Evolutionary conservation across 2,797 vertebrate species (phyloP), one percentile per base, ranked within the genome.

Genomic region (Sphaeramia orbicularis): DNA sequence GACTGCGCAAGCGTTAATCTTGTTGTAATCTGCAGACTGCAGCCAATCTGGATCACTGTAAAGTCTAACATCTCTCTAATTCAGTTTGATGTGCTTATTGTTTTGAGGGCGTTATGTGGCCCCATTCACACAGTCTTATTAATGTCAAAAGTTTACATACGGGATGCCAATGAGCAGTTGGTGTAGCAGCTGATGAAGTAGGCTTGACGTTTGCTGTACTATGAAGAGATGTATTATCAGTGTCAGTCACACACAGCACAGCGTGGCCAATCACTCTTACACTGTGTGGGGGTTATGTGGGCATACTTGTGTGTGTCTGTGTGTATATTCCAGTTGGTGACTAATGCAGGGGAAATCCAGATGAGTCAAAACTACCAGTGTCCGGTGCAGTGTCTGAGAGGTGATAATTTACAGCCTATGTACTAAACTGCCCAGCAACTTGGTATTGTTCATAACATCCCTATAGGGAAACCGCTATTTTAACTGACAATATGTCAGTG

Each of bases 281-380:
- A 49, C 74, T 40, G 74, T 21, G 58, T 32, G 71, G 76, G 76
- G 76, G 83, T 60, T 86, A 86, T 89, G 85, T 51, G 64, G 70
- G 59, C 84, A 89, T 90, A 82, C 83, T 89, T 92, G 83, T 82
- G 79, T 83, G 86, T 58, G 77, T 87, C 82, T 83, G 85, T 86
- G 87, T 88, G 78, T 90, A 80, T 92, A 88, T 92, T 92, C 76
- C 79, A 88, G 84, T 78, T 87, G 85, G 88, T 94, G 93, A 94
- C 90, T 93, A 94, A 94, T 91, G 91, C 78, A 77, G 91, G 87
- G 92, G 91, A 93, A 93, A 93, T 94, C 91, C 92, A 92, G 86
- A 92, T 92, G 93, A 94, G 90, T 93, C 93, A 93, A 88, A 93
- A 90, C 78, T 64, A 79, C 86, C 87, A 89, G 86, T 86, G 89